A percentile compares a stretch with the other conserved stretches of the same genome.
Evolutionary conservation across 2,797 vertebrate species (phyloP).

Genomic region (Poecilia gillii): DNA sequence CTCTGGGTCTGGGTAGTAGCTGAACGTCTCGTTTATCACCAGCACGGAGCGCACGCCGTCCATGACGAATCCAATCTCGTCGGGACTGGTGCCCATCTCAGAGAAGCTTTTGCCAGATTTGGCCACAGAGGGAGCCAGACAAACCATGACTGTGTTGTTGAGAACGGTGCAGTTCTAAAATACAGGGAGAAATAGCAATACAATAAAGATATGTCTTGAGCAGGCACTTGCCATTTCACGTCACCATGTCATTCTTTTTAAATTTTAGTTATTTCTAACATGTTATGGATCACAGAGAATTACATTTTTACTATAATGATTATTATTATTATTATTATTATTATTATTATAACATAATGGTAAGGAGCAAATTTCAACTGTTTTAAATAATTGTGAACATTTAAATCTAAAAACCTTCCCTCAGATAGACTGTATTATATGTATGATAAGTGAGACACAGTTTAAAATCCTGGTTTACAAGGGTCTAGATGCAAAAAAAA

Average conservation of each 20-base stretch:
- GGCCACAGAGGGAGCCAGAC: slow-evolving; percentile 91
- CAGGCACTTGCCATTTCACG: not conserved
- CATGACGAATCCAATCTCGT: slow-evolving; percentile 97
- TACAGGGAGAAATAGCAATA: not conserved
- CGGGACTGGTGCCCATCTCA: slow-evolving; percentile 88
- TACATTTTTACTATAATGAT: too few relatives aligned
- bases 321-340: not conserved
- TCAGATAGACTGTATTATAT: not conserved
- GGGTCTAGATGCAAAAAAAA: not conserved
- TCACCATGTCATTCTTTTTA: not conserved
- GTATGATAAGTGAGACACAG: not conserved
- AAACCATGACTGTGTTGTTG: slow-evolving; percentile 96
- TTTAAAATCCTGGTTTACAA: not conserved
- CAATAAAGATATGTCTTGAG: not conserved
- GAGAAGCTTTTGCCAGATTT: slow-evolving; percentile 83
- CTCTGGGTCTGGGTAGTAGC: slow-evolving; percentile 92
- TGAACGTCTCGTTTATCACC: slow-evolving; percentile 91
- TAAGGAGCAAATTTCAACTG: not conserved
- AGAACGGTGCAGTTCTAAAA: slow-evolving; percentile 91
- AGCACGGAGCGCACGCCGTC: slow-evolving; percentile 91
- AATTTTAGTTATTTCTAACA: not conserved
- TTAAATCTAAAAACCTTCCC: not conserved
- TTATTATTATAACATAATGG: not conserved
- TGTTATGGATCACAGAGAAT: not conserved
- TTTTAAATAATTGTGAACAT: not conserved